Conservation (phyloP, 2,888 invertebrate genomes). For the Agrilus biguttatus region DNA sequence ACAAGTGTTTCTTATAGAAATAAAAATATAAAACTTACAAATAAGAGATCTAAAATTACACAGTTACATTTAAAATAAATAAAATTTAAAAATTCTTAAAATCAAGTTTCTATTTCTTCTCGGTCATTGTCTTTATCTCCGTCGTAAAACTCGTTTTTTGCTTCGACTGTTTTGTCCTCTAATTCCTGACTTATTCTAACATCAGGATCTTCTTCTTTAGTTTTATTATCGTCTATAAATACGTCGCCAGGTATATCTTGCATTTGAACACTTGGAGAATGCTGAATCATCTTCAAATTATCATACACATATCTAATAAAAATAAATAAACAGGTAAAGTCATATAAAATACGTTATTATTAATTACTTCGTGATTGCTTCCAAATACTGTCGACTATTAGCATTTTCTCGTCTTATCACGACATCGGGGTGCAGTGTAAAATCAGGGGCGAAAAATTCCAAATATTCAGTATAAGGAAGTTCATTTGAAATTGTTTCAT, state of each 20-base stretch:
- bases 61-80: background rate
- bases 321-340: background rate
- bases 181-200: conserved; percentile 62
- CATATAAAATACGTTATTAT: background rate
- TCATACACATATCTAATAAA: conserved; percentile 62
- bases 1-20: no score
- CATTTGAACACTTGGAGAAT: conserved; percentile 96
- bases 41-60: no score
- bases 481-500: conserved; percentile 87
- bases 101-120: conserved; percentile 36
- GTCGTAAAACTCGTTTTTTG: conserved; percentile 78
- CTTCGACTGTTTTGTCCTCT: conserved; percentile 68
- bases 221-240: conserved; percentile 48
- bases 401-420: conserved; percentile 78
- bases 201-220: conserved; percentile 75
- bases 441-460: conserved; percentile 96
- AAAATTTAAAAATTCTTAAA: background rate
- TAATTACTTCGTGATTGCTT: conserved; percentile 58
- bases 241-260: conserved; percentile 83
- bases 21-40: no score
- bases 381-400: conserved; percentile 90
- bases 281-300: conserved; percentile 83
- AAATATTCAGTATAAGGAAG: conserved; percentile 92
- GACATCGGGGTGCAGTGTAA: conserved; percentile 87
- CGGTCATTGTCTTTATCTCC: conserved; percentile 85